Evolutionary conservation across 2,888 invertebrate genomes (phyloP).

Genomic region (Sclerodermus sp.): DNA sequence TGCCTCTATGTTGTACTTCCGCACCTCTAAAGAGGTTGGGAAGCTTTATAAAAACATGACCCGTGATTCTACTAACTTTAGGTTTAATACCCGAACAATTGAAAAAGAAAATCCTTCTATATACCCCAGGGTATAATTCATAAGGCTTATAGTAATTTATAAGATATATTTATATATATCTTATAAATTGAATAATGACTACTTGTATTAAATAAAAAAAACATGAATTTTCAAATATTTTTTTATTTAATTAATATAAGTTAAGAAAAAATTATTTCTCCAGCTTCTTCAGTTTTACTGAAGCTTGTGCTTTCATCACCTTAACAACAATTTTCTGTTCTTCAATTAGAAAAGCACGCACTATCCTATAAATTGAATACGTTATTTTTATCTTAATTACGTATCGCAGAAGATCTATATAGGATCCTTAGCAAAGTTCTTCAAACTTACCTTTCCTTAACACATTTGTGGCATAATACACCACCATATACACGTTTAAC

Average conservation of each 20-base stretch:
- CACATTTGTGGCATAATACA: conserved; percentile 94
- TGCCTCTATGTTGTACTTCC: too few relatives aligned
- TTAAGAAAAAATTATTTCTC: conserved; percentile 50
- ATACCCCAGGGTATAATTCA: too few relatives aligned
- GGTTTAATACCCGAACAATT: too few relatives aligned
- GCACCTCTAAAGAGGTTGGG: too few relatives aligned
- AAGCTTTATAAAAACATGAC: too few relatives aligned
- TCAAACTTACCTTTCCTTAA: conserved; percentile 81
- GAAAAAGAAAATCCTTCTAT: too few relatives aligned
- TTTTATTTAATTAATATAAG: conserved; percentile 36
- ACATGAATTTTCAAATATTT: conserved; percentile 9
- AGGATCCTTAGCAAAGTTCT: too few relatives aligned
- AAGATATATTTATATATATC: too few relatives aligned
- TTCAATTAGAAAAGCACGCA: conserved; percentile 98
- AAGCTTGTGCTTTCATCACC: conserved; percentile 86
- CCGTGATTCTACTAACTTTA: too few relatives aligned
- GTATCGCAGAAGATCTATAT: too few relatives aligned
- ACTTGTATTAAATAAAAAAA: not conserved
- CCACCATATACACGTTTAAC: conserved; percentile 98
- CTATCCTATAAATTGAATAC: conserved; percentile 68
- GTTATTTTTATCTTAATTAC: too few relatives aligned
- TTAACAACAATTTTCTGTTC: conserved; percentile 98
- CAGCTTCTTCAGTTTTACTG: conserved; percentile 60
- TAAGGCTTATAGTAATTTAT: too few relatives aligned
- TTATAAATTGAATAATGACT: not conserved